A percentile compares a stretch with the other conserved stretches of the same genome.
Evolutionary conservation across 2,888 invertebrate genomes (phyloP).

Genomic region (Lagria hirta): DNA sequence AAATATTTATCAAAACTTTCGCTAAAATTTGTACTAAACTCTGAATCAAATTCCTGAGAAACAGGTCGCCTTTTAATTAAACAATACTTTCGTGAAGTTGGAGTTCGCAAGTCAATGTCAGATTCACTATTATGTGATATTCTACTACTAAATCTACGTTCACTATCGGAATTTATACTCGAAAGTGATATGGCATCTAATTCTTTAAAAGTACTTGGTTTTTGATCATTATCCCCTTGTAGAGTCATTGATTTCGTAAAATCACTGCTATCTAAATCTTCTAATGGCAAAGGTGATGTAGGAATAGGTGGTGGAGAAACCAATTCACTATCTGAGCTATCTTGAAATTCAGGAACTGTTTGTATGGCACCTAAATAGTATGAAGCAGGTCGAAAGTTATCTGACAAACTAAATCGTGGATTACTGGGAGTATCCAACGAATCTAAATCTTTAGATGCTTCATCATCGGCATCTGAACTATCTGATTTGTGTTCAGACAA

Average conservation of each 20-base stretch:
- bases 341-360: constrained; percentile 67
- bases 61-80: constrained; percentile 69
- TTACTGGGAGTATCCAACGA: constrained; percentile 68
- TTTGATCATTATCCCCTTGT: constrained; percentile 4
- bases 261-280: constrained; percentile 61
- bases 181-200: constrained; percentile 39
- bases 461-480: constrained; percentile 81
- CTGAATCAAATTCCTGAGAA: constrained; percentile 69
- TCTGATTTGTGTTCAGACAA: constrained; percentile 58
- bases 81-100: constrained; percentile 39
- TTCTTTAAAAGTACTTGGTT: constrained; percentile 26
- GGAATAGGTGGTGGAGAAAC: constrained; percentile 79
- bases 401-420: constrained; percentile 80
- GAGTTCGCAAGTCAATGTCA: constrained; percentile 43
- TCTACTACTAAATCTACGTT: constrained; percentile 33
- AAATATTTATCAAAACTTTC: constrained; percentile 67
- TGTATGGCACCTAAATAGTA: constrained; percentile 78
- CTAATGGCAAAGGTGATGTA: constrained; percentile 70
- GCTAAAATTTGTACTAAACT: constrained; percentile 58
- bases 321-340: constrained; percentile 80
- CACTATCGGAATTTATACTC: constrained; percentile 38
- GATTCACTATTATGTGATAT: constrained; percentile 55
- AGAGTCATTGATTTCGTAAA: constrained; percentile 16
- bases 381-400: constrained; percentile 85
- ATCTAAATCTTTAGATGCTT: constrained; percentile 74